Conservation (phyloP, 2,888 invertebrate species). For the Cremastinae sp. region DNA sequence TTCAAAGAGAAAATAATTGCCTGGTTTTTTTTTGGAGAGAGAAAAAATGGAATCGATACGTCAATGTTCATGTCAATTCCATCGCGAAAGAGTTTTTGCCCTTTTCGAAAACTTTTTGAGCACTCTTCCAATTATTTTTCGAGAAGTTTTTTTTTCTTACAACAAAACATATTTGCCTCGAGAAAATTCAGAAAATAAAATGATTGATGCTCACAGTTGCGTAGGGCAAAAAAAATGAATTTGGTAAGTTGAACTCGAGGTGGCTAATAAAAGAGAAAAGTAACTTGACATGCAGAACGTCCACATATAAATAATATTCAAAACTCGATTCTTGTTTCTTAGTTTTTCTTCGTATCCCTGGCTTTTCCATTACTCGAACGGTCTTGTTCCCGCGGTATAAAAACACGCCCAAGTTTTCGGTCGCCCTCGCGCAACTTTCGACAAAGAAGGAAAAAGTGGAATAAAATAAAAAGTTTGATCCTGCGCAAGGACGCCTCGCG, state of each 20-base stretch:
- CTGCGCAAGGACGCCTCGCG: constrained; percentile 23
- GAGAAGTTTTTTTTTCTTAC: no score
- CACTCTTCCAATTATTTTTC: no score
- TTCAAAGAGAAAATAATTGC: no score
- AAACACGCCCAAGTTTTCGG: constrained; percentile 24
- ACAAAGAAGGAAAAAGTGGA: constrained; percentile 16
- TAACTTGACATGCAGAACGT: not conserved
- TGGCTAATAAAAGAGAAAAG: constrained; percentile 25
- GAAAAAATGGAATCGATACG: no score
- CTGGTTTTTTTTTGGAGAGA: no score
- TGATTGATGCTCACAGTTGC: not conserved
- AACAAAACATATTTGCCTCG: no score
- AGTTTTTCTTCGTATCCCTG: constrained; percentile 17
- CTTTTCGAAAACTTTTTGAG: no score
- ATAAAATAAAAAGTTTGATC: constrained; percentile 33
- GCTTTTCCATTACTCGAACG: constrained; percentile 14
- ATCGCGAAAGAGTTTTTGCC: no score
- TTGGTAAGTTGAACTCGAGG: constrained; percentile 24
- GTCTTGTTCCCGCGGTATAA: constrained; percentile 2
- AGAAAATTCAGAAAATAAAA: no score
- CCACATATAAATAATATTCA: not conserved
- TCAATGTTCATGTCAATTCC: no score
- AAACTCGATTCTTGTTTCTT: constrained; percentile 18
- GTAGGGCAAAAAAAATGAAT: constrained; percentile 2
- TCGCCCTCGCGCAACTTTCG: not conserved